Evolutionary conservation across 2,888 invertebrate species (phyloP).

Genomic region (Protophormia terraenovae): DNA sequence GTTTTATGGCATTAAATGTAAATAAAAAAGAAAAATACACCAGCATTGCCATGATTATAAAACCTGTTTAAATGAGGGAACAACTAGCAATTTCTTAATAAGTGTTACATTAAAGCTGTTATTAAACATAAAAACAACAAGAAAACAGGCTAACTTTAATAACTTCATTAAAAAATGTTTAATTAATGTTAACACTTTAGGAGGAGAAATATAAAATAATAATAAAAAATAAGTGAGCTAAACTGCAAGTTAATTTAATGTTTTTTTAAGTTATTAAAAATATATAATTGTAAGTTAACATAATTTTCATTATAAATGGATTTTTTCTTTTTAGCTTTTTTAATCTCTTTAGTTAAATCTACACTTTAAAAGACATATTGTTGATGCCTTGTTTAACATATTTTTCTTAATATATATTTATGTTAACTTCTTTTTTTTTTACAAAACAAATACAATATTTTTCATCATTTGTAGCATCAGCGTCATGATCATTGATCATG

Average conservation of each 20-base stretch:
- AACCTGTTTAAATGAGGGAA: slow-evolving; percentile 27
- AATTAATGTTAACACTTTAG: slow-evolving; percentile 52
- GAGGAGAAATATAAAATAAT: no score
- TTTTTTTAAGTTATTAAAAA: no score
- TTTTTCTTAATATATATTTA: slow-evolving; percentile 61
- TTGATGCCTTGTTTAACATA: slow-evolving; percentile 79
- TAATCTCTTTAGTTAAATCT: slow-evolving; percentile 29
- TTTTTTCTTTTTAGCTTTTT: no score
- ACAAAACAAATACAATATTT: slow-evolving; percentile 73
- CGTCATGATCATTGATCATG: slow-evolving; percentile 80
- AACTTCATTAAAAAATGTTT: slow-evolving; percentile 52
- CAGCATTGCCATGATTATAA: slow-evolving; percentile 13
- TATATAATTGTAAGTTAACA: no score
- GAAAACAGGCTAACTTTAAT: slow-evolving; percentile 42
- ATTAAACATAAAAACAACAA: no score
- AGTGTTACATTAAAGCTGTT: neutral
- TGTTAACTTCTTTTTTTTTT: slow-evolving; percentile 59
- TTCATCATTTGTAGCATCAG: slow-evolving; percentile 81
- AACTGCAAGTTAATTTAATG: slow-evolving; percentile 43
- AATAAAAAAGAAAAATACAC: neutral
- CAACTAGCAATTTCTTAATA: slow-evolving; percentile 4
- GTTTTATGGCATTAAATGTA: slow-evolving; percentile 24
- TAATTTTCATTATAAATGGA: no score
- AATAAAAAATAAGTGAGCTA: no score
- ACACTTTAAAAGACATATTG: slow-evolving; percentile 75